Evolutionary conservation across 1,140 invertebrate genomes (phyloP), one percentile per base, ranked within the genome.

Genomic region (Euura saliciscinereae): DNA sequence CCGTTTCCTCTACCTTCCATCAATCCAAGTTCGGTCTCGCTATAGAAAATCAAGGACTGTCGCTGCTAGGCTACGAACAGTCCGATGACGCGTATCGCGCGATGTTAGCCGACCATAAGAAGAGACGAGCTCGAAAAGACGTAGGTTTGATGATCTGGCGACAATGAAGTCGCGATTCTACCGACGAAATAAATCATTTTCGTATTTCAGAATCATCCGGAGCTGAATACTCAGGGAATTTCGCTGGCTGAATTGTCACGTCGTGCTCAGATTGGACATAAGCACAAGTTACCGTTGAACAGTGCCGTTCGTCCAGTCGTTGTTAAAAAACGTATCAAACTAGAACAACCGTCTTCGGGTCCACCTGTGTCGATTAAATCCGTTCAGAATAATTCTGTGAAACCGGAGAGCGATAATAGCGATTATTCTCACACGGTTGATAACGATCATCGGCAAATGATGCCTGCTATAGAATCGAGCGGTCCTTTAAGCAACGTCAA

Each of bases 21-120:
- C 85, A 80, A 79, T 85, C 75, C 71, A 80, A 88, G 81, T 82
- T 84, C 82, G 75, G 75, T 80, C 74, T 80, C 67, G 77, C 83
- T 59, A 77, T 78, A 71, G 77, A 87, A 70, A 89, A 89, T 77
- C 89, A 90, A 6, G 88, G 88, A 75, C 77, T 86, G 76, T 83
- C 86, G 66, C 78, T 85, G 79, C 73, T 83, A 8, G 76, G 82
- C 13, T 78, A 81, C 42, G 91, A 93, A 77, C 83, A 90, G 2
- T 91, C 89, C 2, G 94, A 95, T 69, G 92, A 93, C n/a, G 88
- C 89, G 44, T 94, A 94, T 77, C 88, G 88, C 70, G 85, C 90
- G 64, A 90, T 95, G 87, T 79, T 96, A 43, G 84, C 88, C 3
- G 88, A 89, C 45, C 93, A 95, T 79, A 92, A 91, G 75, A 89